Evolutionary conservation across 2,888 invertebrate genomes (phyloP), one percentile per base, ranked within the genome.

Genomic region (Sisyra terminalis): DNA sequence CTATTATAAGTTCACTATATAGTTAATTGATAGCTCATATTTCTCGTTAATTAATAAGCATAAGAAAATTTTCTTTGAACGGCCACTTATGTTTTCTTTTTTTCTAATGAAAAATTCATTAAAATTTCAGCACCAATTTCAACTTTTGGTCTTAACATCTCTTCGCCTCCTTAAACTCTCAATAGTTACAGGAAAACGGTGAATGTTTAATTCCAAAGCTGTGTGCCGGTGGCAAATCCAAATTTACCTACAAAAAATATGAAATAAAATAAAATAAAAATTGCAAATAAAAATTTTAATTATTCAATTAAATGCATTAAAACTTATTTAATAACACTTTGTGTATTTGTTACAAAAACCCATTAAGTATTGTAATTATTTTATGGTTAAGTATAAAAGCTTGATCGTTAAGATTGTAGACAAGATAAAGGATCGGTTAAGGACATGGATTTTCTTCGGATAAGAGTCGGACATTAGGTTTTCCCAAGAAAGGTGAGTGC

Each of bases 191-290:
- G 39, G 68, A 67, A 53, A 79, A 77, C 13, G 75, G 81, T n/a
- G 87, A 88, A 62, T 88, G 88, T 60, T 80, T 82, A 53, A 89
- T 88, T 49, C 88, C 88, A 55, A 88, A 88, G 47, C 83, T 83
- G 53, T 78, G 78, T 30, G 78, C 71, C 45, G 76, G 76, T 49
- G 73, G 67, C 51, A 69, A 63, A 49, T 77, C 74, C 47, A 78
- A 67, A 50, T 68, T 65, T 42, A 75, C 70, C 80, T 81, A 57
- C 47, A 66, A 61, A 44, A 47, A 55, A 49, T 49, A 48, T 44
- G 2, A 38, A 38, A 38, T n/a, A 38, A 8, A 39, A 15, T 44
- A 24, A 34, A 7, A 32, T 5, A 13, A 6, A 32, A 5, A 9
- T n/a, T 32, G n/a, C 32, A 32, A 32, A 32, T n/a, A 32, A 32